A percentile compares a stretch with the other conserved stretches of the same genome.
These are phyloP conservation scores for Patella caerulea DNA, from an alignment of 2,888 invertebrate species.

Conservation along the genomic window DNA sequence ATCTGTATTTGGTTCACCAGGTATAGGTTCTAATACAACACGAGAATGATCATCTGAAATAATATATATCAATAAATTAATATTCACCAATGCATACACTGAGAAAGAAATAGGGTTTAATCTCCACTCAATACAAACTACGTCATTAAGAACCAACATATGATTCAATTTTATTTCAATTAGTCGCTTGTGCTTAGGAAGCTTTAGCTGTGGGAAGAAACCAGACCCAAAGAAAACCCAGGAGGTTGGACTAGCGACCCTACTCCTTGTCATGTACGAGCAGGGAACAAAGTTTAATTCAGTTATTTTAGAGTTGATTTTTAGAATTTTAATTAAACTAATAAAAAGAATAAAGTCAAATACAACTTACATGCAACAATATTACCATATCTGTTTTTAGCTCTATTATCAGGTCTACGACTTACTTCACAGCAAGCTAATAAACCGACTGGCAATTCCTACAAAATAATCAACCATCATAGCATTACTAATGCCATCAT, in stretches of 20 bases:
- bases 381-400: slow-evolving; percentile 70
- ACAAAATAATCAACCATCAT: slow-evolving; percentile 16
- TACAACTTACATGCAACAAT: slow-evolving; percentile 68
- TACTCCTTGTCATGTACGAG: too few relatives aligned
- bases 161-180: too few relatives aligned
- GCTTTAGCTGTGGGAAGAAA: too few relatives aligned
- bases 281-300: background rate
- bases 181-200: too few relatives aligned
- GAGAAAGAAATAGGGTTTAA: background rate
- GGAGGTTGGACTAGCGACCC: background rate
- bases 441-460: slow-evolving; percentile 67
- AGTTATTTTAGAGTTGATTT: background rate
- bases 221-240: too few relatives aligned
- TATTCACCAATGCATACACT: background rate
- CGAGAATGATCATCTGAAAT: slow-evolving; percentile 65
- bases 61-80: background rate
- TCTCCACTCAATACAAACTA: too few relatives aligned
- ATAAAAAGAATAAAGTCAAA: background rate
- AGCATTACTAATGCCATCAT: too few relatives aligned
- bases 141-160: too few relatives aligned
- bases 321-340: background rate
- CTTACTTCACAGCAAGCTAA: slow-evolving; percentile 63
- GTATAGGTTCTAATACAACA: slow-evolving; percentile 56
- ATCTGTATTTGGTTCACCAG: slow-evolving; percentile 59
- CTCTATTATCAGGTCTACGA: slow-evolving; percentile 65